These are phyloP conservation scores for Cryptoblepharus egeriae DNA, from an alignment of 2,797 vertebrate species.

Conservation along the genomic window DNA sequence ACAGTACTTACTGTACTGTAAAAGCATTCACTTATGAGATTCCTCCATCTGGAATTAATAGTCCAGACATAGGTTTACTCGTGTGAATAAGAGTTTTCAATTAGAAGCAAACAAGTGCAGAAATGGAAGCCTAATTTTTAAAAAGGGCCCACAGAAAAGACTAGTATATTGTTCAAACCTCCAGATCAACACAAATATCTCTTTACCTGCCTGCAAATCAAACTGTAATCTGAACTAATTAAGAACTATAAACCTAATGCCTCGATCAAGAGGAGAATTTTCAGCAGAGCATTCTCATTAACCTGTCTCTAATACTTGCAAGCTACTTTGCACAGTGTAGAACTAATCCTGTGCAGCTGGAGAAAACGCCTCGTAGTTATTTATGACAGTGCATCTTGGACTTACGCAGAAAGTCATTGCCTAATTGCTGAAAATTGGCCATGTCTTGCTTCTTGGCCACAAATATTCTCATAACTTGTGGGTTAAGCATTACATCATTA, in stretches of 20 bases:
- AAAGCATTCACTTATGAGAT: neutral
- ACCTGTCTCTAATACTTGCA: slow-evolving; percentile 62
- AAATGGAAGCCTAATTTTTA: neutral
- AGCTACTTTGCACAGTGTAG: slow-evolving; percentile 41
- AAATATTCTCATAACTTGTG: slow-evolving; percentile 53
- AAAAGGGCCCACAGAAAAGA: slow-evolving; percentile 32
- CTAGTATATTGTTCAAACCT: slow-evolving; percentile 56
- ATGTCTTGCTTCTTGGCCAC: slow-evolving; percentile 56
- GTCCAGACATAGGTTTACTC: neutral
- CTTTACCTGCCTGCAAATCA: slow-evolving; percentile 59
- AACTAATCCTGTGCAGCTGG: slow-evolving; percentile 44
- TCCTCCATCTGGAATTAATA: neutral
- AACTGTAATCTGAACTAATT: slow-evolving; percentile 74
- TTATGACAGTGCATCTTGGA: slow-evolving; percentile 54
- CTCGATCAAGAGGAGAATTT: slow-evolving; percentile 64
- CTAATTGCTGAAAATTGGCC: slow-evolving; percentile 76
- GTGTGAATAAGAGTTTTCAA: neutral
- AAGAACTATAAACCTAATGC: slow-evolving; percentile 67
- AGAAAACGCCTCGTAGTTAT: slow-evolving; percentile 58
- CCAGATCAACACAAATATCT: slow-evolving; percentile 58
- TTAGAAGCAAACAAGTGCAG: no score
- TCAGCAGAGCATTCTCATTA: slow-evolving; percentile 70
- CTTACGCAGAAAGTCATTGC: slow-evolving; percentile 63
- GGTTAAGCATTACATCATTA: slow-evolving; percentile 60
- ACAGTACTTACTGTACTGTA: neutral